These are phyloP conservation scores for Seira sanloemensis DNA, from an alignment of 2,888 invertebrate genomes.

Conservation along the genomic window DNA sequence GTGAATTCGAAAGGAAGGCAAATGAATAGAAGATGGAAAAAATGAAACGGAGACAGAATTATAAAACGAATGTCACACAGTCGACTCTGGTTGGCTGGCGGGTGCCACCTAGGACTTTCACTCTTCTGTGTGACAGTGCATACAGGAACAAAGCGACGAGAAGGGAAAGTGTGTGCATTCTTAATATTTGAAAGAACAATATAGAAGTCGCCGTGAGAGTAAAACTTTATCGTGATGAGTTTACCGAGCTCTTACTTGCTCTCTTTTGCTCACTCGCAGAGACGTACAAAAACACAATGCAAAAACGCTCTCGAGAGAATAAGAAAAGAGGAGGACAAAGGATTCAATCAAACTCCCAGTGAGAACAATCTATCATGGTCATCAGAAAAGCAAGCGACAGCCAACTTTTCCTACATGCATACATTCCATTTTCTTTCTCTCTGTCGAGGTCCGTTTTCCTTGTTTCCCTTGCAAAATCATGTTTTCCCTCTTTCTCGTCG, in stretches of 20 bases:
- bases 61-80: not conserved
- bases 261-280: not conserved
- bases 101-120: not conserved
- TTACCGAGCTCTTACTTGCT: not conserved
- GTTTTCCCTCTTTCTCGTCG: not conserved
- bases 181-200: too few species aligned
- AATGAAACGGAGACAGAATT: not conserved
- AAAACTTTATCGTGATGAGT: not conserved
- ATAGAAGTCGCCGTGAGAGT: not conserved
- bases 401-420: not conserved
- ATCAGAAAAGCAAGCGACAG: slow-evolving; percentile 22
- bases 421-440: slow-evolving; percentile 13
- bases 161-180: too few species aligned
- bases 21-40: too few species aligned
- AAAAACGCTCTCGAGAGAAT: slow-evolving; percentile 34
- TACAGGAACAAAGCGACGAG: too few species aligned
- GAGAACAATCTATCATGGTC: slow-evolving; percentile 51
- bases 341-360: slow-evolving; percentile 49
- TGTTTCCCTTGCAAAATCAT: not conserved
- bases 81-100: not conserved
- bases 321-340: slow-evolving; percentile 19
- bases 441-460: not conserved
- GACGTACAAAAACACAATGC: not conserved
- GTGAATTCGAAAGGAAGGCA: too few species aligned
- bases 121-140: too few species aligned